Evolutionary conservation across 2,888 invertebrate genomes (phyloP).

Genomic region (Hesperia comma): DNA sequence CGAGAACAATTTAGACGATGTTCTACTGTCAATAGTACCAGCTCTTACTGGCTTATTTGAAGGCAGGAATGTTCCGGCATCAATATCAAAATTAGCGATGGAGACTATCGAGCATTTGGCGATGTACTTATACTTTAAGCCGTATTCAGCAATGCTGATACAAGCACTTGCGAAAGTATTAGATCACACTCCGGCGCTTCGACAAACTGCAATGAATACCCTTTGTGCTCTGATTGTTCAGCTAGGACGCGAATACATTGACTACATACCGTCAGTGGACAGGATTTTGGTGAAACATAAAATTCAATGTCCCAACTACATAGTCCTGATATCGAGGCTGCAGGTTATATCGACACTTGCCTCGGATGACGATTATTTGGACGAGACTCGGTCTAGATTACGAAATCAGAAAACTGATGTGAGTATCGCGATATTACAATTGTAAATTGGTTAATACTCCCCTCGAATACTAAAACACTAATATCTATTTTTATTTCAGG

Average conservation of each 20-base stretch:
- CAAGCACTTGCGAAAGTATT: slow-evolving; percentile 95
- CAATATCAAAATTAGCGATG: slow-evolving; percentile 89
- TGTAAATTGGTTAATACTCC: neutral
- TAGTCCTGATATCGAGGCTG: slow-evolving; percentile 90
- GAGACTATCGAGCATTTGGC: slow-evolving; percentile 95
- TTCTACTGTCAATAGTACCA: slow-evolving; percentile 96
- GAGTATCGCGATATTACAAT: slow-evolving; percentile 55
- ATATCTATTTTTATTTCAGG: slow-evolving; percentile 50
- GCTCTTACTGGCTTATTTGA: slow-evolving; percentile 97
- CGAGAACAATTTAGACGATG: slow-evolving; percentile 97
- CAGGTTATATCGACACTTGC: slow-evolving; percentile 90
- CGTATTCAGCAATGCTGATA: slow-evolving; percentile 95
- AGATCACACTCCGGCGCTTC: slow-evolving; percentile 90
- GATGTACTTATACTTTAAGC: slow-evolving; percentile 94
- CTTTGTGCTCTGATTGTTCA: slow-evolving; percentile 94
- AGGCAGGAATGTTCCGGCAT: slow-evolving; percentile 90
- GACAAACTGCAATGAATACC: slow-evolving; percentile 94
- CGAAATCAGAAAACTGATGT: slow-evolving; percentile 89
- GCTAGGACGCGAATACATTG: slow-evolving; percentile 94
- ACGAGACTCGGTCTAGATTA: slow-evolving; percentile 86
- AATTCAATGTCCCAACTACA: slow-evolving; percentile 90
- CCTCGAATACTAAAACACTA: neutral
- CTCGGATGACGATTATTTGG: slow-evolving; percentile 89
- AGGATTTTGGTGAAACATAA: slow-evolving; percentile 92
- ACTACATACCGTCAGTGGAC: slow-evolving; percentile 96